Conservation (phyloP, 1,140 invertebrate genomes). For the Heliconius congener region DNA sequence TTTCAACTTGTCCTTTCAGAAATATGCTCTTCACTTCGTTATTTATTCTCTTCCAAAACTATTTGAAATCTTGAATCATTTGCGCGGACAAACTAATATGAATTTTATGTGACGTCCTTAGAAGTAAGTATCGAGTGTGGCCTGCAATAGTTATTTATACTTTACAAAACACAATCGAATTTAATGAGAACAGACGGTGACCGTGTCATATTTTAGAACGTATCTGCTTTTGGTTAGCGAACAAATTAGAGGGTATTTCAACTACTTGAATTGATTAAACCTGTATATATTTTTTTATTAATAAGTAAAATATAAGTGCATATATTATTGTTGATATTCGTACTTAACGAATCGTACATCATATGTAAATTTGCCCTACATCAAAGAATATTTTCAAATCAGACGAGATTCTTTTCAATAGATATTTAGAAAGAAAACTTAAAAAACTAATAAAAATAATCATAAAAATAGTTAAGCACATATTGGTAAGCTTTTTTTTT, state of each 20-base stretch:
- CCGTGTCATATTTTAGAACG: conserved; percentile 51
- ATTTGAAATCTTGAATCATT: conserved; percentile 43
- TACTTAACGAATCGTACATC: too few species aligned
- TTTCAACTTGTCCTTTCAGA: conserved; percentile 79
- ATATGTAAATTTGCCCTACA: not conserved
- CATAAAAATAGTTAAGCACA: too few species aligned
- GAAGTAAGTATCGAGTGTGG: conserved; percentile 16
- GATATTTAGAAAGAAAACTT: too few species aligned
- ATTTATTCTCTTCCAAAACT: conserved; percentile 50
- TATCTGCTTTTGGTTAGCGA: conserved; percentile 53
- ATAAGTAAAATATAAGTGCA: not conserved
- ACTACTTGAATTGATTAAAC: conserved; percentile 20
- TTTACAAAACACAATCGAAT: conserved; percentile 48
- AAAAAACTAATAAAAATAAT: too few species aligned
- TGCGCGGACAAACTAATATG: conserved; percentile 48
- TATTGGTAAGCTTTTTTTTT: too few species aligned
- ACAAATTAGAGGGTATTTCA: conserved; percentile 54
- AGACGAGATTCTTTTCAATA: too few species aligned
- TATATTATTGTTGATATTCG: not conserved
- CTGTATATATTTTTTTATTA: not conserved
- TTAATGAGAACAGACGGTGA: conserved; percentile 65
- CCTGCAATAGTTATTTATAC: conserved; percentile 24
- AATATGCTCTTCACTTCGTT: conserved; percentile 53
- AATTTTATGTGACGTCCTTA: conserved; percentile 17
- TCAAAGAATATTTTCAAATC: too few species aligned